Evolutionary conservation across 1,140 invertebrate species (phyloP), one percentile per base, ranked within the genome.

Genomic region (Cotesia chilonis): DNA sequence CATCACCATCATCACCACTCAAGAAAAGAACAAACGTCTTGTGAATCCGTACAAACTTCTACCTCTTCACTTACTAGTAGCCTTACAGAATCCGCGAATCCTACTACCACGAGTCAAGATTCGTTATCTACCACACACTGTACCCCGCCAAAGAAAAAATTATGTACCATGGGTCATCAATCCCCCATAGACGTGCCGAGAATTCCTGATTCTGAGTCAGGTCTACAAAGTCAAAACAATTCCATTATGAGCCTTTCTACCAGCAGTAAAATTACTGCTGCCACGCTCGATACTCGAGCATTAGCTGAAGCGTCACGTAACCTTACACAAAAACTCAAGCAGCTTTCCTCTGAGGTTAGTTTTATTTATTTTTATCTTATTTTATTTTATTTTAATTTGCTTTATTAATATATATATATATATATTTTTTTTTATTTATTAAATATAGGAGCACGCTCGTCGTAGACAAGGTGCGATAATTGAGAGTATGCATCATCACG

Each of bases 401-500:
- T 60, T 17, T 20, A 14, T 61, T 36, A 7, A 10, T 9, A 37
- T n/a, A 20, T 41, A n/a, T n/a, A n/a, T n/a, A n/a, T n/a, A n/a
- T n/a, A n/a, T 28, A 28, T 28, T 28, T 28, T 28, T 2, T 54
- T 59, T 60, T 65, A 28, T 51, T 38, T 41, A 28, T 72, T 74
- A 2, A 47, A 47, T 47, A 47, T 72, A 87, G 85, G 85, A 87
- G 73, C 86, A 84, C 51, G 84, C 85, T 6, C 82, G 84, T 74
- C 84, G 84, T 57, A 84, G 85, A 74, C 92, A 93, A 70, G 94
- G 94, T 59, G 94, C 94, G 76, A 94, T 96, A 79, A 96, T 96
- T 80, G 94, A 96, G 81, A 95, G 94, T 76, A 96, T 97, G 94
- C 94, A 96, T 81, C 94, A 96, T 82, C 94, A 97, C 78, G 94